Percentiles rank a stretch among this genome's conserved stretches.
phyloP scores from a whole-genome alignment of 35 echinoderm and acorn worm genomes.

The Lytechinus pictus region DNA sequence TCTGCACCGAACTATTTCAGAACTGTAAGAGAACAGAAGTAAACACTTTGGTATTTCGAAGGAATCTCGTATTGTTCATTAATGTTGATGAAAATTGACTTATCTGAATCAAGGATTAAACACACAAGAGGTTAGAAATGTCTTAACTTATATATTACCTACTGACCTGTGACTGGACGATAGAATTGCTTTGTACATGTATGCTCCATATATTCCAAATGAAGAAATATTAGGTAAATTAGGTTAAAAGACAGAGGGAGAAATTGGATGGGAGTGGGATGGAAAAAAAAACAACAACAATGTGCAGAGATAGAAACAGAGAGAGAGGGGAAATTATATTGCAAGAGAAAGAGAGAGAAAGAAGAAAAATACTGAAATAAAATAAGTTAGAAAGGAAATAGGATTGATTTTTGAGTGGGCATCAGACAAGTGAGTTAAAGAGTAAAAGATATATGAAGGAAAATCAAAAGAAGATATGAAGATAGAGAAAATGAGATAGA shows the following conservation, averaged over 20 bases:
- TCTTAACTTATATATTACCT: too few species aligned
- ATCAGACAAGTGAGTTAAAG: background rate
- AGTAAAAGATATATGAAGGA: background rate
- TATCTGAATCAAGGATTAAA: too few species aligned
- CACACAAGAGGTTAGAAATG: too few species aligned
- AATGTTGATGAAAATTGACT: too few species aligned
- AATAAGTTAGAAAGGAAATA: too few species aligned
- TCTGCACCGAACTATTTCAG: background rate
- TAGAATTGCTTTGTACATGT: background rate
- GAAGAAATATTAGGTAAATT: background rate
- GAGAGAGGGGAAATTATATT: background rate
- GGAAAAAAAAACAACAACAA: background rate
- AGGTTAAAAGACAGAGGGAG: background rate
- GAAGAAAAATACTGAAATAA: background rate
- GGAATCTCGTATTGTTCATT: too few species aligned
- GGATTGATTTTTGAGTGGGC: background rate
- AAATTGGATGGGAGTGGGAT: background rate
- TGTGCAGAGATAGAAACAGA: background rate
- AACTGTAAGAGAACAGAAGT: too few species aligned
- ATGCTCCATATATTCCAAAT: background rate
- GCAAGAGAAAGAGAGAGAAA: background rate
- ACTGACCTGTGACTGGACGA: background rate
- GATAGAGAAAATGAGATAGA: background rate
- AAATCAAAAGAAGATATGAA: background rate
- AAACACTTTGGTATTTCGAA: too few species aligned